These are phyloP conservation scores for Lepidurus apus DNA, from an alignment of 1,140 invertebrate genomes.

Conservation along the genomic window DNA sequence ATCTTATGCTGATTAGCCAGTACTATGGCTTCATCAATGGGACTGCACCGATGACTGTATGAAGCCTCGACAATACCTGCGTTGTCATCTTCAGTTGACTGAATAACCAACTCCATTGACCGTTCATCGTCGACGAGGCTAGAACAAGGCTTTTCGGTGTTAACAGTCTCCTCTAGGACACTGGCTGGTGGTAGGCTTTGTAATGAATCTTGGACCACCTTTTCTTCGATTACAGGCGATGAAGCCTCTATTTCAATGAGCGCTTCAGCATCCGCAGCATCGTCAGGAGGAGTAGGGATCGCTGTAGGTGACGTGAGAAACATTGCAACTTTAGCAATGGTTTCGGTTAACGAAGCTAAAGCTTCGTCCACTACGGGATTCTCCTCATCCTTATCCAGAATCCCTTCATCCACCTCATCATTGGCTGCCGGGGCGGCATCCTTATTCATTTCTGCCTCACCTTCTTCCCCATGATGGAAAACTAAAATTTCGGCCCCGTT, in stretches of 20 bases:
- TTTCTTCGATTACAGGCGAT: not conserved
- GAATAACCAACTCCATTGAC: not conserved
- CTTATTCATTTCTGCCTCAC: not conserved
- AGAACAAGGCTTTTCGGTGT: not conserved
- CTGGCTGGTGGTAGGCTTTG: not conserved
- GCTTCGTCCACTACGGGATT: conserved; percentile 25
- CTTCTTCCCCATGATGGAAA: not conserved
- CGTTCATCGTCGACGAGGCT: not conserved
- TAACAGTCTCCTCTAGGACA: not conserved
- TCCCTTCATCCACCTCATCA: not conserved
- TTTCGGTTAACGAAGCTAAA: conserved; percentile 29
- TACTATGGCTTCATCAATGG: not conserved
- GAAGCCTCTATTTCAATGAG: not conserved
- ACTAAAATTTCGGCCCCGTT: not conserved
- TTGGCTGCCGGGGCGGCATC: not conserved
- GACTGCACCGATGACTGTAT: not conserved
- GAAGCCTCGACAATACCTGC: not conserved
- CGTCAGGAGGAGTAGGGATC: not conserved
- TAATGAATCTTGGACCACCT: not conserved
- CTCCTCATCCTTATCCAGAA: not conserved
- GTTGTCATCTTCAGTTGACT: not conserved
- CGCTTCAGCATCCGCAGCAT: not conserved
- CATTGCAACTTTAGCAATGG: conserved; percentile 31
- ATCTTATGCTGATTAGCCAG: not conserved
- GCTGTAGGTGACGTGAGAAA: conserved; percentile 28